These are phyloP conservation scores for Torymus texanus DNA, from an alignment of 2,888 invertebrate genomes.

Conservation along the genomic window DNA sequence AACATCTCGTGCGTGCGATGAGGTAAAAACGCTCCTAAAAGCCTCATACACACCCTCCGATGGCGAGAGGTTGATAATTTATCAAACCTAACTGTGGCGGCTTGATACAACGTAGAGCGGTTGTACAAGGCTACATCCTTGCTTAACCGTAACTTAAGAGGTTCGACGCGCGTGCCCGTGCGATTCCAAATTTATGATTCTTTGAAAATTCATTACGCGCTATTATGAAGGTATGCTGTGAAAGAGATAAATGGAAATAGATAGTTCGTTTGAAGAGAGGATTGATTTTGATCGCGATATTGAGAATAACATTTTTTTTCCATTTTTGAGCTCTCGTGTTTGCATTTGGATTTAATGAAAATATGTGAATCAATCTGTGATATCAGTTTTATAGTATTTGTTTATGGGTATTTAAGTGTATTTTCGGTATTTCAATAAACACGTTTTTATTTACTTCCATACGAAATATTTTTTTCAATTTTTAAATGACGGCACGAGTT, in stretches of 20 bases:
- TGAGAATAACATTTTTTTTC: too few relatives aligned
- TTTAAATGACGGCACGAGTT: too few relatives aligned
- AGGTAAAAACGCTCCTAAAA: constrained; percentile 31
- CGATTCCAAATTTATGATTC: constrained; percentile 22
- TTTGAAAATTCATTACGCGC: constrained; percentile 26
- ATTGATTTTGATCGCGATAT: background rate
- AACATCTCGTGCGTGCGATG: background rate
- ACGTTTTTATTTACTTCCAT: too few relatives aligned
- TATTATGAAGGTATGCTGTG: background rate
- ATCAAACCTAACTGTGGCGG: constrained; percentile 21
- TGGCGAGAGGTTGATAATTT: constrained; percentile 45
- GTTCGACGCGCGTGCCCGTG: constrained; percentile 9
- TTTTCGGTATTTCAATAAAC: too few relatives aligned
- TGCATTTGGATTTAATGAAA: too few relatives aligned
- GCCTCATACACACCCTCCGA: background rate
- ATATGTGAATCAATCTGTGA: too few relatives aligned
- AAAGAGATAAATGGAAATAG: too few relatives aligned
- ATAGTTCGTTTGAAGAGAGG: background rate
- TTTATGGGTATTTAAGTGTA: too few relatives aligned
- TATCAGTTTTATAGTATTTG: too few relatives aligned
- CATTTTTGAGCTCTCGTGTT: too few relatives aligned
- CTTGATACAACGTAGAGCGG: background rate
- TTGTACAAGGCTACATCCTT: background rate
- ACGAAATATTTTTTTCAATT: too few relatives aligned
- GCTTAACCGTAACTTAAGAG: constrained; percentile 30